phyloP scores from a whole-genome alignment of 2,113 vertebrate species.

The Microcebus murinus region DNA sequence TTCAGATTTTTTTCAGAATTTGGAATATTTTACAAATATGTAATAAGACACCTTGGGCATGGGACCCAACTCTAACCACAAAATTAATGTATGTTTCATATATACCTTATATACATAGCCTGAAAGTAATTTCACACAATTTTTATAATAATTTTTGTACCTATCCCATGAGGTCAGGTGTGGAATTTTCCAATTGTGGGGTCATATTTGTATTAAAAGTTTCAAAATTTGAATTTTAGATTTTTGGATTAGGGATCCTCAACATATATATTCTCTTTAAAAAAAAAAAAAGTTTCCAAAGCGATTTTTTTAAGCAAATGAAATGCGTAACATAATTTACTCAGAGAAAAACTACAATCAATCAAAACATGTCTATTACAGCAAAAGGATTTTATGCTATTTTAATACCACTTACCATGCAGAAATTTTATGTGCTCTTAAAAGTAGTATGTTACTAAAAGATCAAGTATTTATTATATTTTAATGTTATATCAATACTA shows the following conservation, averaged over 20 bases:
- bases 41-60: background rate
- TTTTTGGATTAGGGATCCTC: background rate
- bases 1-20: background rate
- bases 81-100: background rate
- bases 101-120: background rate
- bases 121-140: background rate
- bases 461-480: background rate
- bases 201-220: background rate
- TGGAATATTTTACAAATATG: background rate
- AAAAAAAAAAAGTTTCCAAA: background rate
- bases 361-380: background rate
- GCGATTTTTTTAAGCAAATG: slow-evolving; percentile 12
- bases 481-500: background rate
- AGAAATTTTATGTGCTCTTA: background rate
- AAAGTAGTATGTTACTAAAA: background rate
- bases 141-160: background rate
- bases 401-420: background rate
- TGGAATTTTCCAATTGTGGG: background rate
- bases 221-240: background rate
- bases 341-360: background rate
- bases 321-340: slow-evolving; percentile 12
- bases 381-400: background rate
- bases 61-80: background rate
- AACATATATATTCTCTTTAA: background rate
- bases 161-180: background rate